phyloP scores from a whole-genome alignment of 2,888 invertebrate genomes.

The Plemyria rubiginata region DNA sequence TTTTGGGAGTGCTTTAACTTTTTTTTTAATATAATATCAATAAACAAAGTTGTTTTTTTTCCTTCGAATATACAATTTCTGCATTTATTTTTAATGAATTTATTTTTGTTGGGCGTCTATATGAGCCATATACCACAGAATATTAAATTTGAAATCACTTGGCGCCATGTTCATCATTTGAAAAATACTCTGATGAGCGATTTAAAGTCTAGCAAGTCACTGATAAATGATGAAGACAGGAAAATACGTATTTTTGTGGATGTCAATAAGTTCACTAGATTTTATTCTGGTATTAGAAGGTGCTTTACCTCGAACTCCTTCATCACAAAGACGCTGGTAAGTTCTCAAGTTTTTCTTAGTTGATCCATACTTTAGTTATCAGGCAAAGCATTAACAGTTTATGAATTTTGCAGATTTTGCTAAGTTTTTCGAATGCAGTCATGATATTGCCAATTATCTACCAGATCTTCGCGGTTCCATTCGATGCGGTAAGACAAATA shows the following conservation, averaged over 20 bases:
- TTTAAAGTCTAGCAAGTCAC: not conserved
- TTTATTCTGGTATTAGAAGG: not conserved
- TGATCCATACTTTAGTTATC: not conserved
- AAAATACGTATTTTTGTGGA: not conserved
- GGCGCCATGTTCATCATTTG: not conserved
- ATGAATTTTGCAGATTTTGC: too few relatives aligned
- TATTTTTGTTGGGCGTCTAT: not conserved
- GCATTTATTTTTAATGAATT: not conserved
- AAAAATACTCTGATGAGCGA: not conserved
- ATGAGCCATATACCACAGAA: not conserved
- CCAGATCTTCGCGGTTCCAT: too few relatives aligned
- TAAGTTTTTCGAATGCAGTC: too few relatives aligned
- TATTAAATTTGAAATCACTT: conserved; percentile 1
- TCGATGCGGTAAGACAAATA: too few relatives aligned
- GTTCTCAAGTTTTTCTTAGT: not conserved
- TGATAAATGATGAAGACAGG: not conserved
- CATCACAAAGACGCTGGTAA: not conserved
- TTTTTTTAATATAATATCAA: not conserved
- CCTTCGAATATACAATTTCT: too few relatives aligned
- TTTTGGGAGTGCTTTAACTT: not conserved
- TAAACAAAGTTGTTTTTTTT: too few relatives aligned
- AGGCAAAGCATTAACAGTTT: too few relatives aligned
- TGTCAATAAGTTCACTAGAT: not conserved
- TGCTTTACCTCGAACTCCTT: not conserved
- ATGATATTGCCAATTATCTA: too few relatives aligned